These are phyloP conservation scores for Euzophera pinguis DNA, from an alignment of 2,888 invertebrate species.

Conservation along the genomic window DNA sequence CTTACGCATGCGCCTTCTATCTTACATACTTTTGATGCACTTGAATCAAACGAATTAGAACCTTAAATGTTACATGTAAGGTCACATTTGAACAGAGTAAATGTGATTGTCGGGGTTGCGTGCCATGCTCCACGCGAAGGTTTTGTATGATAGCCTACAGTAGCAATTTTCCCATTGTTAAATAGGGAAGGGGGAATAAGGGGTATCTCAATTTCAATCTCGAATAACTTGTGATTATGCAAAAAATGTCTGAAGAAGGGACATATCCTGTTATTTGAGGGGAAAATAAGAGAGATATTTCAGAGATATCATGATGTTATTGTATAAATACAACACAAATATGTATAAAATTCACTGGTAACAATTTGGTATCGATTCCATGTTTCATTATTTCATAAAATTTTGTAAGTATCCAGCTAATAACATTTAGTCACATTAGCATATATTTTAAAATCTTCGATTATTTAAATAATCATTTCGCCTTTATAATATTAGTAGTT, in stretches of 20 bases:
- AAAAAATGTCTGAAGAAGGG: not conserved
- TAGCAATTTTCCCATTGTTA: slow-evolving; percentile 66
- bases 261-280: not conserved
- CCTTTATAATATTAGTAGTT: too few species aligned
- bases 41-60: not conserved
- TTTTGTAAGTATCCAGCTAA: too few species aligned
- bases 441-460: too few species aligned
- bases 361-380: too few species aligned
- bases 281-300: not conserved
- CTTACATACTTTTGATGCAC: not conserved
- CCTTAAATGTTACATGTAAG: not conserved
- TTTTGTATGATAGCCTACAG: slow-evolving; percentile 57
- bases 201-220: slow-evolving; percentile 46
- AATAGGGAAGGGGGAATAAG: slow-evolving; percentile 33
- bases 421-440: too few species aligned
- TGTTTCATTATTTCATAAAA: too few species aligned
- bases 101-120: slow-evolving; percentile 39
- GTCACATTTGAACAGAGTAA: not conserved
- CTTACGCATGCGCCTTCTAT: slow-evolving; percentile 61
- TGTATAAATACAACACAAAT: not conserved
- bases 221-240: slow-evolving; percentile 26
- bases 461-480: too few species aligned
- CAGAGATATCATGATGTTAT: not conserved
- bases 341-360: not conserved
- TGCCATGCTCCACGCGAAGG: slow-evolving; percentile 52